phyloP scores from a whole-genome alignment of 2,113 vertebrate genomes.

The Chionis minor region DNA sequence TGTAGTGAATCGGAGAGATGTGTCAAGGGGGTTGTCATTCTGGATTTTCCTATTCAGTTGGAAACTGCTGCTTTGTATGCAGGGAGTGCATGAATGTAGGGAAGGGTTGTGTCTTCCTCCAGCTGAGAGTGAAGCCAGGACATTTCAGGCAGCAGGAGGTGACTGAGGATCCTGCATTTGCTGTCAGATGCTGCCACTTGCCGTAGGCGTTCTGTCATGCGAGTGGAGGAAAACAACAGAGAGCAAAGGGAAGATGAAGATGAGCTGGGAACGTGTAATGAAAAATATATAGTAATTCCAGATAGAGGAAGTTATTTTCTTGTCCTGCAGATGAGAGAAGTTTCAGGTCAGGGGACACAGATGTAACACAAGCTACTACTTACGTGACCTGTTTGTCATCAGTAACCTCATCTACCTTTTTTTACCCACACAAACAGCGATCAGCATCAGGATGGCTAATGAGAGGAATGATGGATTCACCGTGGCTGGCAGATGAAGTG shows the following conservation, averaged over 20 bases:
- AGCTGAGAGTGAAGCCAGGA: neutral
- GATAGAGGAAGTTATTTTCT: neutral
- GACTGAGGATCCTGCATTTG: neutral
- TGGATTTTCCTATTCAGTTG: neutral
- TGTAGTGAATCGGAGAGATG: fast-evolving
- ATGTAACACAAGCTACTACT: neutral
- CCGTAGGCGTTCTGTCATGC: neutral
- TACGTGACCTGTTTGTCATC: neutral
- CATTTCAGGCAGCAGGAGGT: neutral
- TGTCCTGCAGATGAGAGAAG: neutral
- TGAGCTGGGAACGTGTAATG: neutral
- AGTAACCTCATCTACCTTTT: neutral
- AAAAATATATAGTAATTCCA: neutral
- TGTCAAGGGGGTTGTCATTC: neutral
- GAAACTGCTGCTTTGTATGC: neutral
- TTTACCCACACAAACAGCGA: neutral
- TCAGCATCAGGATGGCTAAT: neutral
- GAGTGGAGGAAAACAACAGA: neutral
- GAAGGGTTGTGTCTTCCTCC: neutral
- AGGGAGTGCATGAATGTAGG: neutral
- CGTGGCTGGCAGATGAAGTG: neutral
- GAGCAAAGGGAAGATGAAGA: neutral
- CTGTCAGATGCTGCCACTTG: neutral
- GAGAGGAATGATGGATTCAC: neutral
- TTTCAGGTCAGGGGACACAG: neutral